Percentiles rank a stretch among this genome's conserved stretches.
Conservation (phyloP, 92 coral and sea anemone genomes). For the Phymanthus crucifer region DNA sequence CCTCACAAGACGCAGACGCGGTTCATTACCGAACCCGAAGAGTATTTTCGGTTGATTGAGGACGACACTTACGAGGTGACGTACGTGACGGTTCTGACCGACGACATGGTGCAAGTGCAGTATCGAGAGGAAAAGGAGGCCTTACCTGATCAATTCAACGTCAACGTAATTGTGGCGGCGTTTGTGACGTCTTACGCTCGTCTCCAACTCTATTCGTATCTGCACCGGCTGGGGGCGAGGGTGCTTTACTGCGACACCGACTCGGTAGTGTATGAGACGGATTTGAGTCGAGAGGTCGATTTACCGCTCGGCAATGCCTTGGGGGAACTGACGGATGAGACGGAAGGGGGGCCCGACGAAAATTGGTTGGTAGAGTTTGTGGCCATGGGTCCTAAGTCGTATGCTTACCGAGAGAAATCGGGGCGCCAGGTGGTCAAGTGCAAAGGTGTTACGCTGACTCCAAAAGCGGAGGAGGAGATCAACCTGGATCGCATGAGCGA, state of each 20-base stretch:
- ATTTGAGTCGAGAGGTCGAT: slow-evolving; percentile 1
- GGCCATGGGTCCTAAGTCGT: neutral
- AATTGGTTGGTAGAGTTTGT: neutral
- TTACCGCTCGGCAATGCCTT: slow-evolving; percentile 11
- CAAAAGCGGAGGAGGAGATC: neutral
- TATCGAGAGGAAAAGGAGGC: slow-evolving; percentile 14
- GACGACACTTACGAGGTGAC: neutral
- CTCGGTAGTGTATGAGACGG: slow-evolving; percentile 14
- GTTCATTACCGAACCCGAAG: slow-evolving; percentile 23
- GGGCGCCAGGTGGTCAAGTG: neutral
- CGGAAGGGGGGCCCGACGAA: neutral
- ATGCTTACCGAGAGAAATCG: neutral
- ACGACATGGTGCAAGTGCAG: slow-evolving; percentile 32
- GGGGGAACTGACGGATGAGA: slow-evolving; percentile 34
- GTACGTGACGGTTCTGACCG: slow-evolving; percentile 17
- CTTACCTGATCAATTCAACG: slow-evolving; percentile 5
- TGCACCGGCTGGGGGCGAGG: slow-evolving; percentile 11
- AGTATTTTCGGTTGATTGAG: neutral
- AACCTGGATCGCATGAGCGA: neutral
- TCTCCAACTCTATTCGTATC: slow-evolving; percentile 25
- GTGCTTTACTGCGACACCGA: slow-evolving; percentile 30
- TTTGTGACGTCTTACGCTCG: slow-evolving; percentile 48
- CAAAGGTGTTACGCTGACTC: neutral
- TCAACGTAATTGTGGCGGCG: slow-evolving; percentile 48
- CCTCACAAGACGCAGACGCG: slow-evolving; percentile 7